These are phyloP conservation scores for Andrena bucephala DNA, from an alignment of 2,888 invertebrate genomes.

Conservation along the genomic window DNA sequence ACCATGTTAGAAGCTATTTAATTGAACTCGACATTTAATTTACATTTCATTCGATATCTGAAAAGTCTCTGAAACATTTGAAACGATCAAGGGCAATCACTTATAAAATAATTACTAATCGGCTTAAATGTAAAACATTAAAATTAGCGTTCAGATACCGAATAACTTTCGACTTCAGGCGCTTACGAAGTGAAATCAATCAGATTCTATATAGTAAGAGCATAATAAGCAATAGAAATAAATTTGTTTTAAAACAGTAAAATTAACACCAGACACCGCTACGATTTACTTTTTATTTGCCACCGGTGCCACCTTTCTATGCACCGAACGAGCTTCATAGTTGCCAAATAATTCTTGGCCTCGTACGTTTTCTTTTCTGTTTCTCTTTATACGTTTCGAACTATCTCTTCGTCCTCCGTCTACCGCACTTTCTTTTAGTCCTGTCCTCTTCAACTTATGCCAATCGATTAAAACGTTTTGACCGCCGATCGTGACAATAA, in stretches of 20 bases:
- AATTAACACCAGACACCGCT: constrained; percentile 69
- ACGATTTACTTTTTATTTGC: constrained; percentile 54
- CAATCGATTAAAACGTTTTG: constrained; percentile 47
- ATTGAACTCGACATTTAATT: constrained; percentile 17
- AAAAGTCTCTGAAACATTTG: constrained; percentile 14
- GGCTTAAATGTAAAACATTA: neutral
- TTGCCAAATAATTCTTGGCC: constrained; percentile 55
- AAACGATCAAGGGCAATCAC: constrained; percentile 1
- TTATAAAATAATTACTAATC: constrained; percentile 6
- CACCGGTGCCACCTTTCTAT: constrained; percentile 47
- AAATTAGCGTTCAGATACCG: constrained; percentile 27
- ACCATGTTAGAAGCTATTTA: constrained; percentile 2
- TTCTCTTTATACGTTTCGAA: constrained; percentile 23
- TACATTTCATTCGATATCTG: constrained; percentile 43
- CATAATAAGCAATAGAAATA: constrained; percentile 52
- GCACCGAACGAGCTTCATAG: constrained; percentile 46
- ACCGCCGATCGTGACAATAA: constrained; percentile 58
- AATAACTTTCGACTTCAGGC: constrained; percentile 28
- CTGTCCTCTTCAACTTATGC: constrained; percentile 58
- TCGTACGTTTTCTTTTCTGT: constrained; percentile 27
- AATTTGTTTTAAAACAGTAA: constrained; percentile 44
- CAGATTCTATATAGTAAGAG: constrained; percentile 41
- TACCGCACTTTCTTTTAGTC: constrained; percentile 54
- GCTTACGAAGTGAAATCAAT: constrained; percentile 48
- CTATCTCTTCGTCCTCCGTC: constrained; percentile 63